Conservation (phyloP, 2,797 vertebrate species). For the Sandelia bainsii region DNA sequence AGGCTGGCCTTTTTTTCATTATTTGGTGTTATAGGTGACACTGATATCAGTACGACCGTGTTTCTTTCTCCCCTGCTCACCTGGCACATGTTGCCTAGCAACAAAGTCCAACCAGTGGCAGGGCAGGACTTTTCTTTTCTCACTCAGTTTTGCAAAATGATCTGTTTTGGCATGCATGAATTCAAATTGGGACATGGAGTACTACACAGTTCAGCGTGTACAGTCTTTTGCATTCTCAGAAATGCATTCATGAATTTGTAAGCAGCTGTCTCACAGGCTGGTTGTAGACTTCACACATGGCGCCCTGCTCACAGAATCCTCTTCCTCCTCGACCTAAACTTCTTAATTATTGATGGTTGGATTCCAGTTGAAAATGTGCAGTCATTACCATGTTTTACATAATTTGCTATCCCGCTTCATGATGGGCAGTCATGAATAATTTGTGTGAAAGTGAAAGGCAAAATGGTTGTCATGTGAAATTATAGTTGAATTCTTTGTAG, state of each 20-base stretch:
- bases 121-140: slow-evolving; percentile 14
- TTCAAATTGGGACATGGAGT: slow-evolving; percentile 62
- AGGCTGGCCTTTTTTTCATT: slow-evolving; percentile 4
- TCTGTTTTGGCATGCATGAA: slow-evolving; percentile 72
- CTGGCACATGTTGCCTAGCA: slow-evolving; percentile 29
- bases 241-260: slow-evolving; percentile 65
- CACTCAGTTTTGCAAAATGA: slow-evolving; percentile 38
- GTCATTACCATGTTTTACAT: slow-evolving; percentile 72
- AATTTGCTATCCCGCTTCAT: slow-evolving; percentile 57
- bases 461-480: slow-evolving; percentile 38
- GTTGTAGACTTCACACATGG: slow-evolving; percentile 49
- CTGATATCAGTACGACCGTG: slow-evolving; percentile 4
- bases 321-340: slow-evolving; percentile 13
- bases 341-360: slow-evolving; percentile 78
- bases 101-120: slow-evolving; percentile 19
- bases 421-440: slow-evolving; percentile 65
- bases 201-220: slow-evolving; percentile 38
- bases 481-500: background rate
- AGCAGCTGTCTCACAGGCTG: slow-evolving; percentile 43
- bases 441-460: slow-evolving; percentile 44
- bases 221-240: slow-evolving; percentile 32
- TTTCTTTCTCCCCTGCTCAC: background rate
- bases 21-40: background rate
- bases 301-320: slow-evolving; percentile 29
- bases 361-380: slow-evolving; percentile 61